These are phyloP conservation scores for Telmatherina bonti DNA, from an alignment of 2,797 vertebrate species.

Conservation along the genomic window DNA sequence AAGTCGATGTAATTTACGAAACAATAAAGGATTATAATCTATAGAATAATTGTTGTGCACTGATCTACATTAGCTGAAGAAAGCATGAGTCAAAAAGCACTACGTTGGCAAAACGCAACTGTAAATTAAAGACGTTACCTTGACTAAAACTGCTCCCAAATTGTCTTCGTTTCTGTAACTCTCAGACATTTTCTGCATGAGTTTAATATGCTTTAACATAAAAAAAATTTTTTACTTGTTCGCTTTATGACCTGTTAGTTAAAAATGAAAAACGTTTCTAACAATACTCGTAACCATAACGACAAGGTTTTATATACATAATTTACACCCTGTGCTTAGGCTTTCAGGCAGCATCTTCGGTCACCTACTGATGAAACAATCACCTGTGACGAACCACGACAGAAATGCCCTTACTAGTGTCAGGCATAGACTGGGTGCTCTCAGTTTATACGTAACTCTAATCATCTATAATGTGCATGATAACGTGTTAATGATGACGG, in stretches of 20 bases:
- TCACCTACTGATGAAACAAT: neutral
- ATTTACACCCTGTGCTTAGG: accelerated
- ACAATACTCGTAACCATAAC: slow-evolving; percentile 65
- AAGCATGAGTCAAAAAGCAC: neutral
- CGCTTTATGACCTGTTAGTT: neutral
- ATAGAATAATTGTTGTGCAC: neutral
- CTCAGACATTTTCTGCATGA: slow-evolving; percentile 57
- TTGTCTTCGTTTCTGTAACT: slow-evolving; percentile 42
- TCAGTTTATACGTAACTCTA: accelerated
- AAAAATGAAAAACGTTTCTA: neutral
- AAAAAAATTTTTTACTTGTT: neutral
- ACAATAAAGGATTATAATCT: neutral
- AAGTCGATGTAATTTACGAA: neutral
- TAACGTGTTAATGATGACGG: neutral
- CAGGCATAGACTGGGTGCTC: too few species aligned
- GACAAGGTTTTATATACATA: slow-evolving; percentile 45
- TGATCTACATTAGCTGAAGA: neutral
- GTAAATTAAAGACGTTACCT: slow-evolving; percentile 60
- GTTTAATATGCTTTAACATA: neutral
- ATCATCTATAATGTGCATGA: neutral
- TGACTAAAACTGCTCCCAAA: slow-evolving; percentile 64
- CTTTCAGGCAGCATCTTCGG: slow-evolving; percentile 8
- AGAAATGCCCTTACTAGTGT: neutral
- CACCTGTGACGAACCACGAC: neutral
- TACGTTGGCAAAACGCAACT: neutral